Conservation (phyloP, 1,140 invertebrate species). For the Mya arenaria region DNA sequence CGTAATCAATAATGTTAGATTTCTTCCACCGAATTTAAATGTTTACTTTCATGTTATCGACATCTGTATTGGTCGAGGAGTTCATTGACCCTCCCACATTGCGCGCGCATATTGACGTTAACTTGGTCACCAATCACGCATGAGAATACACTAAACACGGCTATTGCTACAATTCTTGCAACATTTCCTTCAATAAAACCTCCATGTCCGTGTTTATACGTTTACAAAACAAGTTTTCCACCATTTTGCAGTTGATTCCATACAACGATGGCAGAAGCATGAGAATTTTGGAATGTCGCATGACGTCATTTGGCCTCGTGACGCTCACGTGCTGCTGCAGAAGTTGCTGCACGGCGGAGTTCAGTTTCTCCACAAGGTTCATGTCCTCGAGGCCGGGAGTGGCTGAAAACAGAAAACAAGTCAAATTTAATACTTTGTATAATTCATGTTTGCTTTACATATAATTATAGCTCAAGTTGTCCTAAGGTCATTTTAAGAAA, state of each 20-base stretch:
- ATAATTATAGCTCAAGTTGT: no score
- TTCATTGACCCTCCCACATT: no score
- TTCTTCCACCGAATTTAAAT: no score
- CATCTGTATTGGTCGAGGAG: no score
- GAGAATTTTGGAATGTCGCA: slow-evolving; percentile 78
- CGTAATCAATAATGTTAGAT: no score
- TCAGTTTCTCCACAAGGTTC: slow-evolving; percentile 73
- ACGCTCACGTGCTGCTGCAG: slow-evolving; percentile 77
- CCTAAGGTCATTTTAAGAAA: no score
- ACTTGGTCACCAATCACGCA: no score
- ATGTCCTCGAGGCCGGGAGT: slow-evolving; percentile 72
- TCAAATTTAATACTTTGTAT: no score
- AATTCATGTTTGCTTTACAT: no score
- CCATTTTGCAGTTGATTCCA: slow-evolving; percentile 77
- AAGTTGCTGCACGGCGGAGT: slow-evolving; percentile 72
- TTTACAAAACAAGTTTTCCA: slow-evolving; percentile 78
- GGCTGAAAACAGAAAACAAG: slow-evolving; percentile 69
- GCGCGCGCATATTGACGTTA: no score
- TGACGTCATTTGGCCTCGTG: slow-evolving; percentile 73
- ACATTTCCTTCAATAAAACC: slow-evolving; percentile 76
- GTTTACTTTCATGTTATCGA: no score
- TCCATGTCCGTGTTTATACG: slow-evolving; percentile 76
- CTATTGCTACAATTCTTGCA: slow-evolving; percentile 71
- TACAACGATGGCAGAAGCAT: slow-evolving; percentile 78
- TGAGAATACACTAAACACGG: no score